Base-by-base conservation (phyloP, 2,888 invertebrate species). In the Scrobipalpa atriplicella region DNA sequence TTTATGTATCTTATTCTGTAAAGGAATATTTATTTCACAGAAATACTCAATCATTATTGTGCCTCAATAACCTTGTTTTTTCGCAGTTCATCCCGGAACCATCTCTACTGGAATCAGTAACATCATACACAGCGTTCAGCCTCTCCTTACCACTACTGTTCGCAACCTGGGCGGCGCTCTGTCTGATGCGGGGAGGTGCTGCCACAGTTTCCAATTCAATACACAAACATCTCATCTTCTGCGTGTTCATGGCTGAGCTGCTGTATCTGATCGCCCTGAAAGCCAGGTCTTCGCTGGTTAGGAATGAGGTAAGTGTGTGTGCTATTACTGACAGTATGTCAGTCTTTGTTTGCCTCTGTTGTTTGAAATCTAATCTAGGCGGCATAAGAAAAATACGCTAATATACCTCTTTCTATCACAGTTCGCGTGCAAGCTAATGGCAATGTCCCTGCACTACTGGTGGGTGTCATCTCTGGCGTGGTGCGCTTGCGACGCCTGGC, bases 131-230 rank as follows among this genome's bases (percentile, higher is more conserved):
- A 10, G 97, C 97, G 0, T 97, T 98, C 80, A 94, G 96, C 73
- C 93, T 98, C 58, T 97, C 98, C 0, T 90, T 99, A 60, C 95
- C 97, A 0, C 93, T 98, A 16, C 92, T 99, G 5, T 86, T 97
- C 13, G 92, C 95, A 65, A 96, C 98, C 0, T 95, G 98, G 81
- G 86, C 97, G 9, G 96, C 98, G 19, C 91, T 99, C 64, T 96
- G 96, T 51, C 88, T 97, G 58, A 95, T 98, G 75, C 94, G 97
- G 7, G 98, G 98, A 0, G 96, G 96, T 16, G 91, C 94, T 0
- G 95, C 96, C 67, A 97, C 97, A 0, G 99, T 99, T 76, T 97
- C 98, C 60, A 98, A 98, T 86, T 97, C 97, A 19, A 98, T 99
- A 71, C 97, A 98, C 81, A 97, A 98, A 80, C 98, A 99, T 83